A percentile compares a stretch with the other conserved stretches of the same genome.
These are phyloP conservation scores for Chelonus insularis DNA, from an alignment of 1,140 invertebrate species.

Conservation along the genomic window DNA sequence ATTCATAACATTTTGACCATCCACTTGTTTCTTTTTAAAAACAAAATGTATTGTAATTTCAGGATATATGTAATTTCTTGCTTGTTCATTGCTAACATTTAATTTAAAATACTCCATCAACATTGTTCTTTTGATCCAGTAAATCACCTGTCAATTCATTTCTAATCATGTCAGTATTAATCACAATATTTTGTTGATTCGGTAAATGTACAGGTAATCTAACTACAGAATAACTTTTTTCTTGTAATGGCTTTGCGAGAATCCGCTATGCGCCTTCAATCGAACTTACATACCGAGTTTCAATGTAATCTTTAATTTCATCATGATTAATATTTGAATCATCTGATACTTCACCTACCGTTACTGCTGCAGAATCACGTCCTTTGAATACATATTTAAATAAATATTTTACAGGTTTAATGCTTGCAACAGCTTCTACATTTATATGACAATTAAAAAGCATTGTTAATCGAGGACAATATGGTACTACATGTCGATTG, in stretches of 20 bases:
- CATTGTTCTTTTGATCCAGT: constrained; percentile 14
- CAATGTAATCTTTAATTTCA: constrained; percentile 5
- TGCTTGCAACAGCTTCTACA: background rate
- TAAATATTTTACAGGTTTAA: constrained; percentile 6
- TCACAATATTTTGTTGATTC: constrained; percentile 17
- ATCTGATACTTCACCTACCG: background rate
- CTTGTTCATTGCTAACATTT: constrained; percentile 9
- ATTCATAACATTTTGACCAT: background rate
- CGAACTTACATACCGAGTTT: background rate
- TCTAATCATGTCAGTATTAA: background rate
- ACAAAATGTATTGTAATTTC: constrained; percentile 22
- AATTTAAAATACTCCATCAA: constrained; percentile 12
- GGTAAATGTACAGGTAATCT: constrained; percentile 25
- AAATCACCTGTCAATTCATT: background rate
- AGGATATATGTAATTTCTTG: constrained; percentile 7
- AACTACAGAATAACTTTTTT: constrained; percentile 13
- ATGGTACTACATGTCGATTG: constrained; percentile 18
- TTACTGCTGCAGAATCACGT: background rate
- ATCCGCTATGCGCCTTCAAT: background rate
- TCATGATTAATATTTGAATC: constrained; percentile 2
- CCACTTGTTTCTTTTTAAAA: constrained; percentile 22
- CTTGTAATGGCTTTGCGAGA: background rate
- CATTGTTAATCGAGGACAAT: constrained; percentile 2
- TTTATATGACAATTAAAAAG: constrained; percentile 19
- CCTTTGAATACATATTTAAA: constrained; percentile 6